A percentile compares a stretch with the other conserved stretches of the same genome.
Conservation (phyloP, 2,797 vertebrate species). For the Cirrhinus mrigala region DNA sequence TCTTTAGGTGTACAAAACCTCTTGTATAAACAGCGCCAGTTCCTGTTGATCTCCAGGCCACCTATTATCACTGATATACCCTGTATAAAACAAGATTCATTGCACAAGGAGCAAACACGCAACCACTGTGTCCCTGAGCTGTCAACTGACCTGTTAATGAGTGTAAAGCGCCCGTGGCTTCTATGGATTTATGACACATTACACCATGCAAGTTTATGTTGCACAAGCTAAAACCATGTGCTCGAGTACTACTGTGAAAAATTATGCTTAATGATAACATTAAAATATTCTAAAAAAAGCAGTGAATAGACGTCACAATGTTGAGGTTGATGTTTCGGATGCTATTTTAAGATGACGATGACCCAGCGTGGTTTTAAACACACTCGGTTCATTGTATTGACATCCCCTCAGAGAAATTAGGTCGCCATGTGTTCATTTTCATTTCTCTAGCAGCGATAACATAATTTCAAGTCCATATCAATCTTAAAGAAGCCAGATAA, state of each 20-base stretch:
- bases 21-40: neutral
- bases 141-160: slow-evolving; percentile 50
- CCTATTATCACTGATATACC: slow-evolving; percentile 3
- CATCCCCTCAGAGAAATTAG: slow-evolving; percentile 42
- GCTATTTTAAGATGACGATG: slow-evolving; percentile 37
- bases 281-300: neutral
- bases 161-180: slow-evolving; percentile 35
- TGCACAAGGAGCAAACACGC: slow-evolving; percentile 24
- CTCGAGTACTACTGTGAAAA: neutral
- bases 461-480: slow-evolving; percentile 50
- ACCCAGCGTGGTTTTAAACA: slow-evolving; percentile 26
- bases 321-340: slow-evolving; percentile 2
- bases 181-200: slow-evolving; percentile 46
- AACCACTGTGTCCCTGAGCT: slow-evolving; percentile 31
- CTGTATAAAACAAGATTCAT: slow-evolving; percentile 28
- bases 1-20: slow-evolving; percentile 13
- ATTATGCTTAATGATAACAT: neutral
- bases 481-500: slow-evolving; percentile 29
- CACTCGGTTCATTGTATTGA: slow-evolving; percentile 26
- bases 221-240: slow-evolving; percentile 19
- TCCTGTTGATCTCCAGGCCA: slow-evolving; percentile 29
- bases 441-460: slow-evolving; percentile 48
- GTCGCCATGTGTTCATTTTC: slow-evolving; percentile 44
- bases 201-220: slow-evolving; percentile 34
- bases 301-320: neutral